Conservation (phyloP, 2,888 invertebrate species). For the Sinodicranocentrus sp. region DNA sequence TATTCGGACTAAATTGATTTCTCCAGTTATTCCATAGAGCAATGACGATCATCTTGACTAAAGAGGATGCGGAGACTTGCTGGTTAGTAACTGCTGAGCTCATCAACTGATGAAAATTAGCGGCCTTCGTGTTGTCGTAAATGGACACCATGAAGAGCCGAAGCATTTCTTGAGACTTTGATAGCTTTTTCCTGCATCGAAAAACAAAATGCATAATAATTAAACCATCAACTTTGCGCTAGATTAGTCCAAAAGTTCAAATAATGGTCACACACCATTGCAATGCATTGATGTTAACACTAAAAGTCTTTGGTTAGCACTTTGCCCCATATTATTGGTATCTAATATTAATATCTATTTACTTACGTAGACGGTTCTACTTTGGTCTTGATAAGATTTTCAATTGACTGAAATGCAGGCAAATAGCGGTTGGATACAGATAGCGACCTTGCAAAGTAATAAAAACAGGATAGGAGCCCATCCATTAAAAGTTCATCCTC, state of each 20-base stretch:
- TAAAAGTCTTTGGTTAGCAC: too few relatives aligned
- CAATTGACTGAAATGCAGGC: conserved; percentile 88
- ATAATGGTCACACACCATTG: too few relatives aligned
- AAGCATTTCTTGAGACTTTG: conserved; percentile 41
- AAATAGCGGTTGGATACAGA: conserved; percentile 92
- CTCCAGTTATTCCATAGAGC: conserved; percentile 74
- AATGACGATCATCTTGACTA: conserved; percentile 74
- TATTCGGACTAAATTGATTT: conserved; percentile 64
- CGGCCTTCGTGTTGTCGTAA: conserved; percentile 43
- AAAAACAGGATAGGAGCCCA: conserved; percentile 87
- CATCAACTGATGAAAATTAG: conserved; percentile 57
- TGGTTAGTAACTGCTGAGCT: conserved; percentile 69
- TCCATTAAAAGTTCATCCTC: conserved; percentile 81
- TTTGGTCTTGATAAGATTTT: conserved; percentile 64
- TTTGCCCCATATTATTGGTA: not conserved
- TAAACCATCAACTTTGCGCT: not conserved
- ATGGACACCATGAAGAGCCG: conserved; percentile 55
- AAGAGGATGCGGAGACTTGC: conserved; percentile 70
- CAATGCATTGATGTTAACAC: too few relatives aligned
- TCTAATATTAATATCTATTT: not conserved
- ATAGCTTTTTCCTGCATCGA: conserved; percentile 27
- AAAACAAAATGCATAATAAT: not conserved
- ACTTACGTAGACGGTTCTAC: conserved; percentile 53
- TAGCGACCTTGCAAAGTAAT: conserved; percentile 91
- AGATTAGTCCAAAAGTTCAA: too few relatives aligned